Conservation (phyloP, 1,140 invertebrate species). For the Pseudomyrmex cubaensis region DNA sequence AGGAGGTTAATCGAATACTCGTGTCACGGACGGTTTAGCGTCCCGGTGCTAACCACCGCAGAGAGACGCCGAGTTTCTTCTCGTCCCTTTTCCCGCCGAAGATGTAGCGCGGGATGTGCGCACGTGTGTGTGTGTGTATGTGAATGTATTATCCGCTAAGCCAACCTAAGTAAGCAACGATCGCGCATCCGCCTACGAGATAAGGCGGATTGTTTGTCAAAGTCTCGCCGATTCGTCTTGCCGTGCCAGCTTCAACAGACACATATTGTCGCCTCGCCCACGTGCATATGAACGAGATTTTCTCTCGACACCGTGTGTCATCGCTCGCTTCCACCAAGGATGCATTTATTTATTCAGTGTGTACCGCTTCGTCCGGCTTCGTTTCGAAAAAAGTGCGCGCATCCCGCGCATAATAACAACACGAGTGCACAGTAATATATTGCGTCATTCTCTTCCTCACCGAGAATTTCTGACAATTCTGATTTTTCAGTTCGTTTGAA, state of each 20-base stretch:
- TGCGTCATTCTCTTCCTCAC: not conserved
- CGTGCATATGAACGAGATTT: slow-evolving; percentile 61
- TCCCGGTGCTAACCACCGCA: slow-evolving; percentile 63
- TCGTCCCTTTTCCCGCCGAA: slow-evolving; percentile 1
- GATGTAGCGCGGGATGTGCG: not conserved
- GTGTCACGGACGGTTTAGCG: slow-evolving; percentile 69
- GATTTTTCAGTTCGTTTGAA: not conserved
- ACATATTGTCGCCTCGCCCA: slow-evolving; percentile 66
- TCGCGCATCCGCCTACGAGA: slow-evolving; percentile 68
- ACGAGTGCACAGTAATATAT: slow-evolving; percentile 30
- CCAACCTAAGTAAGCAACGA: slow-evolving; percentile 64
- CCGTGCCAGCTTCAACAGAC: slow-evolving; percentile 67
- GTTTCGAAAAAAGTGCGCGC: slow-evolving; percentile 16
- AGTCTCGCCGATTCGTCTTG: slow-evolving; percentile 66
- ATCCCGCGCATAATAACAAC: slow-evolving; percentile 10
- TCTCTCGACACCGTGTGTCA: slow-evolving; percentile 56
- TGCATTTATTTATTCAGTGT: slow-evolving; percentile 53
- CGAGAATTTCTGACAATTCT: slow-evolving; percentile 1
- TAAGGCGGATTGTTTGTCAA: slow-evolving; percentile 72
- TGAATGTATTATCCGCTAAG: not conserved
- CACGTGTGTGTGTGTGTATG: not conserved
- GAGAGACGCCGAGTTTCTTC: slow-evolving; percentile 58
- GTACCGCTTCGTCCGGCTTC: slow-evolving; percentile 24
- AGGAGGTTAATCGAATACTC: slow-evolving; percentile 73
- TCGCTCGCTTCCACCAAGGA: slow-evolving; percentile 49